Evolutionary conservation across 2,888 invertebrate genomes (phyloP), one percentile per base, ranked within the genome.

Genomic region (Lithophane leautieri): DNA sequence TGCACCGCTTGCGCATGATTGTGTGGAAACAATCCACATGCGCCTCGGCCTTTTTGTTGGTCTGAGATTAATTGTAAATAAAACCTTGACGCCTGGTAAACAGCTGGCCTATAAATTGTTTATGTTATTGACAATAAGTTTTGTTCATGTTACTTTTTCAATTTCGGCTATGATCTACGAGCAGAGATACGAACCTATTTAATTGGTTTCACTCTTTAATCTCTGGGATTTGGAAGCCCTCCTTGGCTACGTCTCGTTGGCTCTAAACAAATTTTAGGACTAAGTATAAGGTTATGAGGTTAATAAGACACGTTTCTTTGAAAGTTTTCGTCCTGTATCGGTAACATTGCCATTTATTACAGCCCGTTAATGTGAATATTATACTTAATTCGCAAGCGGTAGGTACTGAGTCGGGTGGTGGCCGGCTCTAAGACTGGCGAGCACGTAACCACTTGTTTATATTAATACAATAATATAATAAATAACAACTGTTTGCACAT

Each of bases 11-110:
- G n/a, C n/a, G n/a, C n/a, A n/a, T n/a, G n/a, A n/a, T n/a, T n/a
- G n/a, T n/a, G n/a, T n/a, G n/a, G n/a, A n/a, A n/a, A n/a, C n/a
- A n/a, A n/a, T n/a, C n/a, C n/a, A n/a, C n/a, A n/a, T n/a, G n/a
- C n/a, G n/a, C n/a, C n/a, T n/a, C n/a, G n/a, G n/a, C n/a, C n/a
- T n/a, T n/a, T n/a, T n/a, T n/a, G n/a, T n/a, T n/a, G n/a, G n/a
- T n/a, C n/a, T n/a, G n/a, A n/a, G n/a, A 54, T 61, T 61, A 25
- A 61, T 67, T 54, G 61, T 16, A 76, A 67, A 67, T 67, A 25
- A 52, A 52, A 76, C 76, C 76, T 76, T 76, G 76, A 47, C 67
- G 44, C 47, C 19, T 12, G 14, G 1, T n/a, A 16, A 25, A 28
- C 56, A 44, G 76, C 54, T 63, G 71, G 28, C 14, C n/a, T 68